These are phyloP conservation scores for Chromoteleia sp. DNA, from an alignment of 2,888 invertebrate genomes.

Conservation along the genomic window DNA sequence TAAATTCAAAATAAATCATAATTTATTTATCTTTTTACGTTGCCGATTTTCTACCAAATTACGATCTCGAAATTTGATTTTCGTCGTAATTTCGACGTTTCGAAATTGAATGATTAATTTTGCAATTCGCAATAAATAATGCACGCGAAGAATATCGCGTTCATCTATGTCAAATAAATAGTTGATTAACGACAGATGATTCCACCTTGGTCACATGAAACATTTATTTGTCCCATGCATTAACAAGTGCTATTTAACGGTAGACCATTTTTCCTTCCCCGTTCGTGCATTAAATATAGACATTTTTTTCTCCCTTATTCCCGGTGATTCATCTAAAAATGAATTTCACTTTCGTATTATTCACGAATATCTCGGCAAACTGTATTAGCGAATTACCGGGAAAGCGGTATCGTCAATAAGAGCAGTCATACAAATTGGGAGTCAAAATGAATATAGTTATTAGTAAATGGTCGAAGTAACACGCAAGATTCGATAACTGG, in stretches of 20 bases:
- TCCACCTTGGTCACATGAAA: constrained; percentile 4
- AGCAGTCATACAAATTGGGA: too few relatives aligned
- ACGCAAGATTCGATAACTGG: too few relatives aligned
- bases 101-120: too few relatives aligned
- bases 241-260: constrained; percentile 17
- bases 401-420: too few relatives aligned
- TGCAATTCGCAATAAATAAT: too few relatives aligned
- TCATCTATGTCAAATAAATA: constrained; percentile 5
- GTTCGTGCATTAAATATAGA: constrained; percentile 11
- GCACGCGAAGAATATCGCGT: background rate
- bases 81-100: background rate
- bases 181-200: constrained; percentile 16
- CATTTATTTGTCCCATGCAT: constrained; percentile 11
- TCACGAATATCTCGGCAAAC: constrained; percentile 4
- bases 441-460: too few relatives aligned
- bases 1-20: too few relatives aligned
- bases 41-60: too few relatives aligned
- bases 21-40: too few relatives aligned
- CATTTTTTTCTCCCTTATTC: constrained; percentile 6
- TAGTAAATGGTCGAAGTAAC: too few relatives aligned
- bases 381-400: constrained; percentile 17
- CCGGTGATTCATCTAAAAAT: constrained; percentile 13
- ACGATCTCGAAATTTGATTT: too few relatives aligned
- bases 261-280: background rate
- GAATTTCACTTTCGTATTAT: constrained; percentile 20